Conservation (phyloP, 2,797 vertebrate species). For the Erethizon dorsatum region DNA sequence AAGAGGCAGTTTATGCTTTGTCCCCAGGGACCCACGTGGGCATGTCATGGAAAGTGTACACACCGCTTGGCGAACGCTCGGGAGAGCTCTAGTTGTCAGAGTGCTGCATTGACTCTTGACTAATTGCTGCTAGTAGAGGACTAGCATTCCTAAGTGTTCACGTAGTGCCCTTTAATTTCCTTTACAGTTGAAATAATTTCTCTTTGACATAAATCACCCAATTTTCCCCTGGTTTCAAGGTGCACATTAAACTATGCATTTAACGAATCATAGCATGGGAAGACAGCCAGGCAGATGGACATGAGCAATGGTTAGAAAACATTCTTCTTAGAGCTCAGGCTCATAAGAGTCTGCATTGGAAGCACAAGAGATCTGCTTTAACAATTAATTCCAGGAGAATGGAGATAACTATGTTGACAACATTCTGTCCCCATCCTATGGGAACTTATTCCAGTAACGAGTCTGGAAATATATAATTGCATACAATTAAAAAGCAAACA, state of each 20-base stretch:
- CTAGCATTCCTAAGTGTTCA: too few species aligned
- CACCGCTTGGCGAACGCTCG: too few species aligned
- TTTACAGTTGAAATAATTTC: not conserved
- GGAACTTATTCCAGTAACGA: not conserved
- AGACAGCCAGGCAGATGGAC: not conserved
- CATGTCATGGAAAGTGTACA: too few species aligned
- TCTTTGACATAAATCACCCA: not conserved
- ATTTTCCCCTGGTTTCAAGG: not conserved
- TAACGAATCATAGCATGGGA: not conserved
- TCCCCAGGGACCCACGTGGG: too few species aligned
- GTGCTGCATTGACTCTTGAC: too few species aligned
- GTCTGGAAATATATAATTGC: not conserved
- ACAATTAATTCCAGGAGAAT: not conserved
- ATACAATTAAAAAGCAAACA: not conserved
- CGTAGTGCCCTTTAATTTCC: not conserved
- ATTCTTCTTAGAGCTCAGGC: not conserved
- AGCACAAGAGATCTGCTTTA: not conserved
- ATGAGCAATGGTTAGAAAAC: not conserved
- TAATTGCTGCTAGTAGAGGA: not conserved
- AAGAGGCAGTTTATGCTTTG: too few species aligned
- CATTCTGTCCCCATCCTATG: not conserved
- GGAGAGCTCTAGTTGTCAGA: too few species aligned
- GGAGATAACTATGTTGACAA: not conserved
- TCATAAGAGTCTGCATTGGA: not conserved
- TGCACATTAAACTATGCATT: not conserved